These are phyloP conservation scores for Listronotus oregonensis DNA, from an alignment of 1,140 invertebrate species.

Conservation along the genomic window DNA sequence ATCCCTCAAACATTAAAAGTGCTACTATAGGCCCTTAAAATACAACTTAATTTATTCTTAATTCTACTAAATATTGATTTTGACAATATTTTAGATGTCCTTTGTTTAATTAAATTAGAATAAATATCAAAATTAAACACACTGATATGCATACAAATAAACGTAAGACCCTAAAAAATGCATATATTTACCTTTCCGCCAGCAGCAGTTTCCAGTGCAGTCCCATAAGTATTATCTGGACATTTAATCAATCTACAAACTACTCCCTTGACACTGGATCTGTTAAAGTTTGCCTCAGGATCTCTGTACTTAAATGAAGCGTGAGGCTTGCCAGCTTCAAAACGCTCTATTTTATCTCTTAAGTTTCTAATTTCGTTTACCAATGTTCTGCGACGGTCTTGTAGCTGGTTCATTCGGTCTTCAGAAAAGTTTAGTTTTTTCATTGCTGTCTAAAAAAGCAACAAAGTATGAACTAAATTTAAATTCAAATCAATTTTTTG, in stretches of 20 bases:
- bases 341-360: constrained; percentile 63
- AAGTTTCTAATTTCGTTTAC: constrained; percentile 60
- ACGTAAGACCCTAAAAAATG: too few species aligned
- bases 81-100: too few species aligned
- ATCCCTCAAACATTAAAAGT: too few species aligned
- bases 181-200: constrained; percentile 74
- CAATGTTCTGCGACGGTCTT: constrained; percentile 60
- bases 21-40: too few species aligned
- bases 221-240: constrained; percentile 71
- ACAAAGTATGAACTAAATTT: background rate
- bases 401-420: constrained; percentile 64
- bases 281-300: constrained; percentile 79
- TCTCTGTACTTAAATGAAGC: constrained; percentile 76
- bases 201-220: constrained; percentile 84
- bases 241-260: constrained; percentile 74
- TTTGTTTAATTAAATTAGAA: too few species aligned
- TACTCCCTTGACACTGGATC: constrained; percentile 76
- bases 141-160: too few species aligned
- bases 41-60: too few species aligned
- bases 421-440: constrained; percentile 72
- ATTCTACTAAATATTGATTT: too few species aligned
- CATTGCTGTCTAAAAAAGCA: constrained; percentile 53
- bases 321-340: constrained; percentile 70
- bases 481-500: background rate
- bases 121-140: too few species aligned